Base-by-base conservation (phyloP, 2,888 invertebrate genomes). In the Yponomeuta cagnagella region DNA sequence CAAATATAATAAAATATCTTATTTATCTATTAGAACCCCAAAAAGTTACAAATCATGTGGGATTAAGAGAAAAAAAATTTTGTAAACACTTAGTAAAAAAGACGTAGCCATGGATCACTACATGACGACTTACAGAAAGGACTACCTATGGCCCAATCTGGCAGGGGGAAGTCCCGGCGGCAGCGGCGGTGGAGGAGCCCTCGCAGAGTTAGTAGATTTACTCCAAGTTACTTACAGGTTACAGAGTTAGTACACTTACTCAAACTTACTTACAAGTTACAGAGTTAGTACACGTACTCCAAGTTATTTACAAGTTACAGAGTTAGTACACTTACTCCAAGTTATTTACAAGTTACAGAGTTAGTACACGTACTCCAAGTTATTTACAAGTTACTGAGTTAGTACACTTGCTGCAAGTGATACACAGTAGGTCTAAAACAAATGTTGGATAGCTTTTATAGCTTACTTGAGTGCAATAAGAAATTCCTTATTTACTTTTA, bases 141-240 rank as follows among this genome's bases (percentile, higher is more conserved):
- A 95, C 80, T 95, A 94, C 75, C 77, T 94, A 31, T 95, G 95
- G 95, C 95, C 95, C 0, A 88, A 88, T 73, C 72, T 89, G 67
- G 89, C 90, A 0, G 83, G 83, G 0, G 73, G 79, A 0, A 76
- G 77, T 0, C 31, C 12, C 30, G 48, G 12, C 12, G 48, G n/a
- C 15, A 52, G 23, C 4, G 63, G 63, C n/a, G 48, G 63, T 10
- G 5, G 48, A 64, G 43, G 74, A 9, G 77, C 76, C 4, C 5
- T 76, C 5, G 79, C 80, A 48, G 82, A 83, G 85, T 85, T 75
- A 84, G 89, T 78, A 67, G n/a, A 10, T n/a, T 67, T 58, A 12
- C 15, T 43, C 43, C 6, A 43, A 5, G 43, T 43, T 8, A 8
- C 43, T 8, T 43, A 43, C 6, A 8, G 6, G 43, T 43, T 37